Conservation (phyloP, 2,797 vertebrate species). For the Rhinoraja longicauda region DNA sequence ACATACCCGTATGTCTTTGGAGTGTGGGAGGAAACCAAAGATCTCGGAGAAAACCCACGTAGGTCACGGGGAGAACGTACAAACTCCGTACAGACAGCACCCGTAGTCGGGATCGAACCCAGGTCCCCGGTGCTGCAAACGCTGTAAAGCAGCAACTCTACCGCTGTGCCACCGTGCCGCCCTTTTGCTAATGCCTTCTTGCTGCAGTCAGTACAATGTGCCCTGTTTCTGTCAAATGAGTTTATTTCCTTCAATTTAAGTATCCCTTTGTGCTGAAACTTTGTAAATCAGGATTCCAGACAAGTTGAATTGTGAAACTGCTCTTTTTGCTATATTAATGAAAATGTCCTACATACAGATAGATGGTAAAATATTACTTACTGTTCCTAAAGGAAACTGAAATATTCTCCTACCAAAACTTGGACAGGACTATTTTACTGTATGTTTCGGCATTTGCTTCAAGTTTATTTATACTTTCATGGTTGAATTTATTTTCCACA, state of each 20-base stretch:
- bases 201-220: neutral
- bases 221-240: neutral
- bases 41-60: too few relatives aligned
- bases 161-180: too few relatives aligned
- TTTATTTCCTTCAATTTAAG: neutral
- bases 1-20: too few relatives aligned
- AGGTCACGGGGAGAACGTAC: too few relatives aligned
- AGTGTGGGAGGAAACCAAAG: too few relatives aligned
- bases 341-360: neutral
- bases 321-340: neutral
- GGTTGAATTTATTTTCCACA: conserved; percentile 4
- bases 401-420: neutral
- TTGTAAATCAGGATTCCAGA: neutral
- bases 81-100: too few relatives aligned
- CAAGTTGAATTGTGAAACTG: neutral
- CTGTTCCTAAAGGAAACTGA: neutral
- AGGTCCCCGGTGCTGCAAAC: too few relatives aligned
- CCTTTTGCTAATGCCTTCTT: neutral
- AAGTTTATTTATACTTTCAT: neutral
- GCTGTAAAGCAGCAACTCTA: too few relatives aligned
- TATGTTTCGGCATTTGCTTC: neutral
- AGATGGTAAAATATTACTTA: neutral
- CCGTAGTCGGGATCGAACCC: too few relatives aligned
- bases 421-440: neutral
- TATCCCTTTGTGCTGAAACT: neutral